A percentile compares a stretch with the other conserved stretches of the same genome.
Evolutionary conservation across 1,140 invertebrate species (phyloP).

Genomic region (Pentalonia nigronervosa): DNA sequence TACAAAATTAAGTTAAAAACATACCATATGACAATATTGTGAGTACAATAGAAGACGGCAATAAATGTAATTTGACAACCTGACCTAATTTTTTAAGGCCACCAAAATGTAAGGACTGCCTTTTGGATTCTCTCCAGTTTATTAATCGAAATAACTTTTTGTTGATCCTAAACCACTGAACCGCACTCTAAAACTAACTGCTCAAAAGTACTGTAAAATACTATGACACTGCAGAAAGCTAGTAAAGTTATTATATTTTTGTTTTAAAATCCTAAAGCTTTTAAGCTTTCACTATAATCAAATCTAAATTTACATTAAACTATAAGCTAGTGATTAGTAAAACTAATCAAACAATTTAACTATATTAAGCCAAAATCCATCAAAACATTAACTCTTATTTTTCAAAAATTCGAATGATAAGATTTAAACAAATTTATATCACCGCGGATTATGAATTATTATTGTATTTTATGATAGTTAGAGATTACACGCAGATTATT

Average conservation of each 20-base stretch:
- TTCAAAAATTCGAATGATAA: background rate
- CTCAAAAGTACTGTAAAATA: constrained; percentile 41
- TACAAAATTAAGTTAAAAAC: background rate
- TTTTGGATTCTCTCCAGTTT: constrained; percentile 45
- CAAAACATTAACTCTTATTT: background rate
- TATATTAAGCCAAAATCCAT: background rate
- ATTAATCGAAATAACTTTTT: constrained; percentile 30
- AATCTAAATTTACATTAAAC: background rate
- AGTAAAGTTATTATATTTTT: constrained; percentile 35
- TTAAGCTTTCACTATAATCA: constrained; percentile 12
- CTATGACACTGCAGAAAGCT: constrained; percentile 1
- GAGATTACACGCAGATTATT: background rate
- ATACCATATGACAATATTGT: background rate
- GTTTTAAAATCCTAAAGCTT: constrained; percentile 24
- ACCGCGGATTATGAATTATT: too few relatives aligned
- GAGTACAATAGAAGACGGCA: background rate
- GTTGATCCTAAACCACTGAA: constrained; percentile 25
- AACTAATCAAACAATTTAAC: constrained; percentile 8
- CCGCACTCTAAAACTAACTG: constrained; percentile 24
- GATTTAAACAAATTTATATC: background rate
- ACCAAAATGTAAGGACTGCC: background rate
- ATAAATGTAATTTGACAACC: background rate
- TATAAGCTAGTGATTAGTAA: background rate
- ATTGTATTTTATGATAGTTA: background rate
- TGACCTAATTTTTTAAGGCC: constrained; percentile 5